Evolutionary conservation across 2,113 vertebrate genomes (phyloP).

Genomic region (Cavia porcellus): DNA sequence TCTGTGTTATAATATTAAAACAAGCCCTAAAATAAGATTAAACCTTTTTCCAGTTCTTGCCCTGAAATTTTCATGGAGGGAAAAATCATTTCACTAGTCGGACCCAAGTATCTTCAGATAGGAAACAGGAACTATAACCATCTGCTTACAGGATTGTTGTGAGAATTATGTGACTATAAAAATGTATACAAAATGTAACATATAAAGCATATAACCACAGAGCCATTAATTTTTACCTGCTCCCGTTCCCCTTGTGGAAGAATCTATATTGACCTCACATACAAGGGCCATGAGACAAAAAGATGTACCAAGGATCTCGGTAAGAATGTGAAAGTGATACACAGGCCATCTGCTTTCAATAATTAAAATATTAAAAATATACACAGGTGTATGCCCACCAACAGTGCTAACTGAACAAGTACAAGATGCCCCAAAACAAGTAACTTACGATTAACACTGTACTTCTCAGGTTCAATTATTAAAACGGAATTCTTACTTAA

Average conservation of each 20-base stretch:
- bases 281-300: neutral
- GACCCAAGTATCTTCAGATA: neutral
- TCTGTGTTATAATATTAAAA: conserved; percentile 8
- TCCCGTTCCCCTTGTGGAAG: neutral
- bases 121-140: neutral
- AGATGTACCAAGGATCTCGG: neutral
- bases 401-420: neutral
- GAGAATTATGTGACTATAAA: neutral
- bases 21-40: neutral
- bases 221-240: neutral
- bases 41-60: neutral
- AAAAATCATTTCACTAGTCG: neutral
- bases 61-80: neutral
- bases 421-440: neutral
- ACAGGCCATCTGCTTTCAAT: neutral
- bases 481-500: neutral
- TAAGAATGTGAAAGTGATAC: neutral
- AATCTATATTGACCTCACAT: neutral
- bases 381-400: neutral
- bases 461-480: neutral
- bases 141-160: neutral
- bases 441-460: neutral
- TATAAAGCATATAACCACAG: neutral
- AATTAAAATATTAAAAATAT: neutral
- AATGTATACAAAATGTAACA: neutral